Base-by-base conservation (phyloP, 2,113 vertebrate species). In the Macrotus californicus region DNA sequence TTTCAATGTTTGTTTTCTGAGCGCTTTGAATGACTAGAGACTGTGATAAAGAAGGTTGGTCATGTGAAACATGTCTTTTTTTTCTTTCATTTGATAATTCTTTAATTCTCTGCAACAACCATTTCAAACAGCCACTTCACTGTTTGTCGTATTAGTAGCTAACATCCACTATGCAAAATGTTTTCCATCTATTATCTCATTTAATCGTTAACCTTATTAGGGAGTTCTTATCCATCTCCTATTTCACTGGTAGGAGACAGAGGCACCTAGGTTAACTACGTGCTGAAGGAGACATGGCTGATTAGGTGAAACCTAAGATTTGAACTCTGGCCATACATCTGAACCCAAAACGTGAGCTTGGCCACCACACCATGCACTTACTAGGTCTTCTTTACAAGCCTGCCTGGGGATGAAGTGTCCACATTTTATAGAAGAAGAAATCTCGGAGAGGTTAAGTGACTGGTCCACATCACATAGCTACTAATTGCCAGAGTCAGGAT, bases 51-150 rank as follows among this genome's bases (percentile, higher is more conserved):
- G 56, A 59, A 76, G 24, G 46, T 3, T 43, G 39, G 3, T 11
- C 12, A 34, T 50, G 46, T 67, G 48, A 82, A 67, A 75, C 24
- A 43, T 52, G 61, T 52, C 61, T 64, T 64, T 56, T 56, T 93
- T n/a, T 82, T 64, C 34, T 93, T 67, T 92, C 69, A 46, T 89
- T 93, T 89, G 69, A 19, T 93, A 72, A 87, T 86, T 94, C 66
- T 46, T 95, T 82, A 52, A 86, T 86, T 96, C n/a, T 52, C 29
- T 81, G 15, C 21, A 48, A 82, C 4, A 77, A 50, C 11, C 52
- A 69, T n/a, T 84, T 14, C 31, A 31, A 64, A 54, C 29, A 73
- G 15, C 61, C 64, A 83, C 48, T 50, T 87, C 36, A 21, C 41
- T 79, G 6, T 93, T 64, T 56, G 19, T 29, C 59, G 34, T 80